These are phyloP conservation scores for Gymnothorax javanicus DNA, from an alignment of 2,797 vertebrate species.

Conservation along the genomic window DNA sequence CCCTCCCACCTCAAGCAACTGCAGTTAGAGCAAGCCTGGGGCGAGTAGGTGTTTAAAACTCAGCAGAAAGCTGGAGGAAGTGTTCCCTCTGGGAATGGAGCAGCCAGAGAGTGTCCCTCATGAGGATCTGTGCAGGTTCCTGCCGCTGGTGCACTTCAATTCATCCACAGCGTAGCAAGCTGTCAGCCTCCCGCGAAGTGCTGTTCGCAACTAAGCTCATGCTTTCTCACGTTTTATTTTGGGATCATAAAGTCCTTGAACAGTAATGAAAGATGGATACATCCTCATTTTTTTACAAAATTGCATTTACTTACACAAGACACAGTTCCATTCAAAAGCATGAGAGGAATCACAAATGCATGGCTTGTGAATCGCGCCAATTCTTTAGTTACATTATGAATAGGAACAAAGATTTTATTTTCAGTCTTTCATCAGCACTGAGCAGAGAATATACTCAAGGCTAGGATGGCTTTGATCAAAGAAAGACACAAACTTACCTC, in stretches of 20 bases:
- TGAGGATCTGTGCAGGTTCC: neutral
- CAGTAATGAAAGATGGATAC: neutral
- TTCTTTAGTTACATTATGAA: neutral
- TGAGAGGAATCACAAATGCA: neutral
- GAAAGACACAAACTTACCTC: constrained; percentile 30
- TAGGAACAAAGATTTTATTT: neutral
- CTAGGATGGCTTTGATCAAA: neutral
- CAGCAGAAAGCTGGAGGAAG: neutral
- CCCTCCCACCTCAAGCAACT: neutral
- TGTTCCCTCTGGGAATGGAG: neutral
- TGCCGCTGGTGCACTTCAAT: neutral
- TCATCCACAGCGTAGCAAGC: neutral
- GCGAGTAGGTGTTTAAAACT: neutral
- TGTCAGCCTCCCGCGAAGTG: neutral
- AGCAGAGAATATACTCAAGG: neutral
- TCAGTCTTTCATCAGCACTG: neutral
- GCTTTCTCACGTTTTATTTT: constrained; percentile 4
- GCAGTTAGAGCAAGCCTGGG: neutral
- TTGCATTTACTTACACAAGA: neutral
- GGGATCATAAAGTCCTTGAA: neutral
- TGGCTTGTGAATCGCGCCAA: neutral
- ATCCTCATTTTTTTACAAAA: neutral
- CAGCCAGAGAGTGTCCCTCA: neutral
- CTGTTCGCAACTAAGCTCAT: neutral
- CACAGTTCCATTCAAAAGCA: neutral